A percentile compares a stretch with the other conserved stretches of the same genome.
phyloP scores from a whole-genome alignment of 2,113 vertebrate genomes.

The Leuciscus idus region DNA sequence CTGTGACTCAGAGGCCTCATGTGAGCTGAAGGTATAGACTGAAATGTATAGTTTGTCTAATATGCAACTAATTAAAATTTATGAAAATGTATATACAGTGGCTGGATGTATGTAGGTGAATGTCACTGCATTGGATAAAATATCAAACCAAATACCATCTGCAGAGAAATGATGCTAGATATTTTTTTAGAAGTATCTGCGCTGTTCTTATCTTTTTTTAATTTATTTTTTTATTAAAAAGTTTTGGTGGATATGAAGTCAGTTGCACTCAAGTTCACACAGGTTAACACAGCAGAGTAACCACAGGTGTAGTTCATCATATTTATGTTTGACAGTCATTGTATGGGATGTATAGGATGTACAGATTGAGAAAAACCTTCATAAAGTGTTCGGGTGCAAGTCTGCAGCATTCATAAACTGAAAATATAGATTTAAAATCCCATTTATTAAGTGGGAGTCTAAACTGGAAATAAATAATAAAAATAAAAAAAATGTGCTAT shows the following conservation, averaged over 20 bases:
- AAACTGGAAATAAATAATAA: background rate
- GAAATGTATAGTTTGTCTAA: background rate
- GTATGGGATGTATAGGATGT: no score
- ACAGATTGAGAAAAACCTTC: no score
- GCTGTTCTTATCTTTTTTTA: background rate
- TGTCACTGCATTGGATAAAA: background rate
- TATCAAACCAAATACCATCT: background rate
- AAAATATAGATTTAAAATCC: background rate
- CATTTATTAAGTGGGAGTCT: background rate
- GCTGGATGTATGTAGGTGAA: no score
- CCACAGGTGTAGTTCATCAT: background rate
- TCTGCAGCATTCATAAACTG: background rate
- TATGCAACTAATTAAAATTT: background rate
- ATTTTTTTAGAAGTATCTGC: background rate
- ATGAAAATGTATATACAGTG: background rate
- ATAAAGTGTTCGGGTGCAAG: background rate
- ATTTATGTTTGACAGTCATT: background rate
- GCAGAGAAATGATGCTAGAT: background rate
- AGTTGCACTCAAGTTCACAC: no score
- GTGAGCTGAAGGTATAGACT: background rate
- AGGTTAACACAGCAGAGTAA: no score
- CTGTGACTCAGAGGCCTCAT: constrained; percentile 28
- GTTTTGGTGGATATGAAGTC: no score
- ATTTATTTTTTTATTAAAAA: background rate
- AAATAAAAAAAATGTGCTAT: background rate